Conservation (phyloP, 2,797 vertebrate species). For the Phylloscopus collybita region DNA sequence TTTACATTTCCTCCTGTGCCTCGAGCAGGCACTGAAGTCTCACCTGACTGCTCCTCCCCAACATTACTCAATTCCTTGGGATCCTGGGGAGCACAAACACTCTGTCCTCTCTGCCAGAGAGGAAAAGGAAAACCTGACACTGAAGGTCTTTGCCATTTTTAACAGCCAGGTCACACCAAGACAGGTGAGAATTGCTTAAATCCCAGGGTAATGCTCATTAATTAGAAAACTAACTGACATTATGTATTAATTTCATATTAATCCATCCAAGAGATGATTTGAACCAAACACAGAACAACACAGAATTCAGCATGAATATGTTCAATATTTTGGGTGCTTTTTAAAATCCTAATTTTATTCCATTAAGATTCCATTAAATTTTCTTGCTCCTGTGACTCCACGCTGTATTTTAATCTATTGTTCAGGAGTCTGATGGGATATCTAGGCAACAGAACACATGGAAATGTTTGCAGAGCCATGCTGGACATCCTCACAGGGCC, state of each 20-base stretch:
- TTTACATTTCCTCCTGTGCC: not conserved
- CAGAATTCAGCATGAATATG: not conserved
- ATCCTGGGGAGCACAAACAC: not conserved
- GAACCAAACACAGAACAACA: not conserved
- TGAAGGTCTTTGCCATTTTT: not conserved
- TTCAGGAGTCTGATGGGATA: not conserved
- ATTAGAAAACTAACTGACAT: not conserved
- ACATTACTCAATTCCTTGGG: not conserved
- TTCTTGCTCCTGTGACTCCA: not conserved
- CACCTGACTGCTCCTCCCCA: not conserved
- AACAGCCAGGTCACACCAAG: not conserved
- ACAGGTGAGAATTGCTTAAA: not conserved
- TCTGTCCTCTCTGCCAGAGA: not conserved
- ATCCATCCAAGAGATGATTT: not conserved
- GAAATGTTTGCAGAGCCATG: not conserved
- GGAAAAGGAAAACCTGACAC: not conserved
- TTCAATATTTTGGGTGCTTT: rapidly evolving
- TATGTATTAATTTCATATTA: not conserved
- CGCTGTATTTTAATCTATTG: not conserved
- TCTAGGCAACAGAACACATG: not conserved
- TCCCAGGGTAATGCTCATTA: not conserved
- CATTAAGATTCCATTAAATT: not conserved
- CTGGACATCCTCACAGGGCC: not conserved
- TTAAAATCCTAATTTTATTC: not conserved
- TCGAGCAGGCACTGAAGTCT: not conserved